Conservation (phyloP, 2,113 vertebrate species). For the Cinclus mexicanus region DNA sequence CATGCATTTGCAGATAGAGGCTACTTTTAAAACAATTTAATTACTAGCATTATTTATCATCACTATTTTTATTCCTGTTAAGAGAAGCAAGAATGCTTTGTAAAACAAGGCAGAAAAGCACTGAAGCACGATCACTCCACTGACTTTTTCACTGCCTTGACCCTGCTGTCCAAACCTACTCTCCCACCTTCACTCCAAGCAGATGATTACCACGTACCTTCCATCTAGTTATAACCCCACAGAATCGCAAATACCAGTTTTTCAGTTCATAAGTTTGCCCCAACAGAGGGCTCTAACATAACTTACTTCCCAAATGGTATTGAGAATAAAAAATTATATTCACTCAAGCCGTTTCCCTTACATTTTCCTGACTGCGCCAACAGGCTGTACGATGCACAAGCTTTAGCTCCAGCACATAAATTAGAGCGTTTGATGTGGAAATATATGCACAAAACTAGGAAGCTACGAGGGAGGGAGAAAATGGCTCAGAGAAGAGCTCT, state of each 20-base stretch:
- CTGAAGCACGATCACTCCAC: not conserved
- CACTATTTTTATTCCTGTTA: not conserved
- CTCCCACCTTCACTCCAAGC: not conserved
- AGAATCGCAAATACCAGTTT: not conserved
- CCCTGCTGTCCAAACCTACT: not conserved
- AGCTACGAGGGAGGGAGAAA: not conserved
- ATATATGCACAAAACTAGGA: conserved; percentile 11
- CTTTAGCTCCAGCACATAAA: not conserved
- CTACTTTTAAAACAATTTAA: not conserved
- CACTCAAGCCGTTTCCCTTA: not conserved
- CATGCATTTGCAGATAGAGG: not conserved
- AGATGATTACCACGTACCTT: not conserved
- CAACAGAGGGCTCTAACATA: not conserved
- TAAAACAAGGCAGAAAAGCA: not conserved
- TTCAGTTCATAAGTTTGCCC: not conserved
- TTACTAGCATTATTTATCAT: not conserved
- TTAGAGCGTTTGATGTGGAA: conserved; percentile 23
- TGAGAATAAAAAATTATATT: not conserved
- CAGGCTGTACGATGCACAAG: not conserved
- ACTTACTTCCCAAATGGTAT: not conserved
- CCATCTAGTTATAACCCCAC: not conserved
- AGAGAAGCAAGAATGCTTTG: not conserved
- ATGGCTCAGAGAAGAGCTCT: not conserved
- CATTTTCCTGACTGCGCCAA: not conserved
- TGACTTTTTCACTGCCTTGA: not conserved